Evolutionary conservation across 2,888 invertebrate species (phyloP), one percentile per base, ranked within the genome.

Genomic region (Adineta ricciae): DNA sequence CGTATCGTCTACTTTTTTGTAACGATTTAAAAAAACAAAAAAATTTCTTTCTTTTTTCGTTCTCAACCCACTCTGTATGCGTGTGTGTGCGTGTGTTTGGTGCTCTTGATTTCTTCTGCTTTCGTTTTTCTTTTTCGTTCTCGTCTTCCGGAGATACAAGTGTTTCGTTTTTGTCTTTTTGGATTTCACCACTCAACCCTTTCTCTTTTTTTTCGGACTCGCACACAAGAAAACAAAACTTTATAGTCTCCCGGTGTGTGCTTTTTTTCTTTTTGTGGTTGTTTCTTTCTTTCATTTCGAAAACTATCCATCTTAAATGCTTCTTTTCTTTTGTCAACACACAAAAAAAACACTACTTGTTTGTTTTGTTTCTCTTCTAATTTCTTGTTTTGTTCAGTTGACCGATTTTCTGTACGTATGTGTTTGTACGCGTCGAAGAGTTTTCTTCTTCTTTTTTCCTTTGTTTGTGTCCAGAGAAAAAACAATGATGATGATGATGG

Each of bases 171-270:
- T 64, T 64, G 64, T 64, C 64, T 64, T 64, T 64, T 64, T 64
- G 32, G 64, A 64, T 64, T 64, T 64, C 32, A 32, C 64, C 64
- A 32, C 64, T 64, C 64, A 64, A 64, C 64, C 64, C 64, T 32
- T 64, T 46, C 46, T 46, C 46, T 52, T 52, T 64, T 64, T 52
- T 52, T 64, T 64, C 7, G 64, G 27, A 64, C 64, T 64, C 64
- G 64, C 64, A 64, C 64, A 64, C 64, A 64, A 64, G 64, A 64
- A 64, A 64, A 64, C 64, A 64, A 64, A 64, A 64, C 64, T 32
- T 64, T 64, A 41, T 78, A 78, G 78, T 41, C n/a, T 78, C 78
- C 78, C 78, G 78, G 78, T 78, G 78, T 78, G 78, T 78, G 78
- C 64, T 64, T 64, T 64, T 64, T 32, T 27, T 64, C 27, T 32